phyloP scores from a whole-genome alignment of 2,113 vertebrate species.

The Coracopsis vasa region DNA sequence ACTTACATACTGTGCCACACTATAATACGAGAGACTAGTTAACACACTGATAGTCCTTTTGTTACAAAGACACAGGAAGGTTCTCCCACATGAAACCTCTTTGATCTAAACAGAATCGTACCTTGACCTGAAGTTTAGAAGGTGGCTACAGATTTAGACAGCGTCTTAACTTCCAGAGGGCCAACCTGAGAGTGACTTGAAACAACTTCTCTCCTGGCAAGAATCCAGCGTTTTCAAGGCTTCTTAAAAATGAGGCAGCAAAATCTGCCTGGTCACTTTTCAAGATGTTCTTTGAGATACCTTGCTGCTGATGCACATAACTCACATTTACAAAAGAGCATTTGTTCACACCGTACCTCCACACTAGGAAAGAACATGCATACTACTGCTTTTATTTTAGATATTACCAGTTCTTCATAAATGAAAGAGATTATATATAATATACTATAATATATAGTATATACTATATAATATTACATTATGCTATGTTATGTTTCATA shows the following conservation, averaged over 20 bases:
- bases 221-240: neutral
- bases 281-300: neutral
- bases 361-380: neutral
- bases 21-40: neutral
- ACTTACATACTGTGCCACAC: fast-evolving
- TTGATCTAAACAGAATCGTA: neutral
- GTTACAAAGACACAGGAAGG: neutral
- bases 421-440: neutral
- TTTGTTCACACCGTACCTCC: neutral
- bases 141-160: neutral
- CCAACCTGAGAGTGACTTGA: neutral
- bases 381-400: neutral
- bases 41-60: fast-evolving
- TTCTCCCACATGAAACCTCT: neutral
- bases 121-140: neutral
- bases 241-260: neutral
- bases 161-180: neutral
- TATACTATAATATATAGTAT: neutral
- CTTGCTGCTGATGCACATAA: neutral
- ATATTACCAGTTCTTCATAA: neutral
- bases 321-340: neutral
- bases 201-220: neutral
- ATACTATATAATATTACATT: neutral
- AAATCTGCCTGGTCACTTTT: neutral
- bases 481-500: neutral